Percentiles rank a stretch among this genome's conserved stretches.
Evolutionary conservation across 2,113 vertebrate species (phyloP).

Genomic region (Felis catus): F.catus_Fca126_mat1.0 CM031421.1:93662001-93662500

Average conservation of each 20-base stretch:
- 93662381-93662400: neutral
- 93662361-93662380: neutral
- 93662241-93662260: slow-evolving; percentile 40
- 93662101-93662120: neutral
- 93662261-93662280: slow-evolving; percentile 30
- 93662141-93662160: neutral
- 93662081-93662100: neutral
- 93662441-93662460: neutral
- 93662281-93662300: slow-evolving; percentile 4
- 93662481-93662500: neutral
- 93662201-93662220: neutral
- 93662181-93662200: neutral
- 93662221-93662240: neutral
- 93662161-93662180: neutral
- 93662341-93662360: neutral
- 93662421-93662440: neutral
- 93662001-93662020: neutral
- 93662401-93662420: neutral
- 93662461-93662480: neutral
- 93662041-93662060: neutral
- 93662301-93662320: slow-evolving; percentile 5
- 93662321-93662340: neutral
- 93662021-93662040: neutral
- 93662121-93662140: neutral
- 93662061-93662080: neutral